Base-by-base conservation (phyloP, 2,797 vertebrate genomes). In the Premnoplex brunnescens region DNA sequence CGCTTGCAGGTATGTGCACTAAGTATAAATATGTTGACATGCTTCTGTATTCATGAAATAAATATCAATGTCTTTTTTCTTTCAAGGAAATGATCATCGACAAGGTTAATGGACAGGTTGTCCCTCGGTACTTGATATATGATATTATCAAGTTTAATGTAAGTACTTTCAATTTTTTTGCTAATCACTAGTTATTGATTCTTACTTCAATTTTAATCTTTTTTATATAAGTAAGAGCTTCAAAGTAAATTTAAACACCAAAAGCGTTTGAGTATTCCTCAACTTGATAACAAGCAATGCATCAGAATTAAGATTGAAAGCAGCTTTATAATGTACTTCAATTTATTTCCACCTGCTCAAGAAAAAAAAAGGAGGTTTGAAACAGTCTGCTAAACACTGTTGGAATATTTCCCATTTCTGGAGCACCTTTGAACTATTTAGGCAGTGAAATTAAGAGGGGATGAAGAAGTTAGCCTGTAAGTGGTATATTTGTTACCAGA, bases 61-160 rank as follows among this genome's bases (percentile, higher is more conserved):
- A 88, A 82, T 73, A 54, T 72, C 72, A 72, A 62, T 83, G 21
- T 66, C 19, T 74, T 79, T 90, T 97, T 96, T 97, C 92, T 80
- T 98, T 97, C 96, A 82, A 99, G 99, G 99, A 99, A 98, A 99
- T 99, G 99, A 99, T 99, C 95, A 98, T 99, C 73, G 99, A 99
- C 98, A 99, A 98, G 97, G 99, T 99, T 96, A 99, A 99, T 20
- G 99, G 99, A 94, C 99, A 99, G 93, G 98, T 98, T 1, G 99
- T 99, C 93, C 99, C 99, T 49, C 98, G 99, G 73, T 99, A 99
- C 96, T 98, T 99, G 98, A 99, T 99, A 98, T 99, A 99, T 54
- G 99, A 99, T 98, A 99, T 99, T 98, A 98, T 99, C 97, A 99
- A 99, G 98, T 99, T 99, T 97, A 99, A 98, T 62, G 99, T 99